Base-by-base conservation (phyloP, 2,888 invertebrate genomes). In the Caenorhabditis sp. region DNA sequence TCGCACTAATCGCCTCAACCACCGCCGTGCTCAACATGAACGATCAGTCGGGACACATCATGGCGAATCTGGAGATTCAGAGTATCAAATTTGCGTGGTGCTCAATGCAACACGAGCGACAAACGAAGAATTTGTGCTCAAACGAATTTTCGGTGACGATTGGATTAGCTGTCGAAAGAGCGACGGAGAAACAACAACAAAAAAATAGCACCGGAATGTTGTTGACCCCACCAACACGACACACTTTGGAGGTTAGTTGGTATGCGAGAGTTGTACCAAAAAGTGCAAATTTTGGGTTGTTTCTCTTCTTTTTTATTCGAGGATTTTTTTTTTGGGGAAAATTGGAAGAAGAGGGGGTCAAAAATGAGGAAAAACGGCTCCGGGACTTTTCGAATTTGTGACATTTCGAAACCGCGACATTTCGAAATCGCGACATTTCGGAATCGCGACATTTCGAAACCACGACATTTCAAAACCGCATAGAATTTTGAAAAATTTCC, bases 1-100 rank as follows among this genome's bases (percentile, higher is more conserved):
- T 95, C 88, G 95, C 97, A 0, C 93, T 97, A 14, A 95, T 97
- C 12, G 81, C 77, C 2, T 72, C 79, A 36, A 83, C 82, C 6
- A 83, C 84, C 0, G 84, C 84, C 4, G 84, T 86, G 1, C 65
- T 86, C 17, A 81, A 81, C 53, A 77, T 81, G 67, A 79, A 76
- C 43, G 86, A 87, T 67, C 51, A 59, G 24, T 72, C 57, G 24
- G 84, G 83, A 6, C 64, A 80, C 14, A 59, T 86, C 14, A 70
- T 77, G 37, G 81, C 80, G 8, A 79, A 81, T 58, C 70, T 83
- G 23, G 86, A 86, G 65, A 78, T 86, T 54, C 82, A 81, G 67
- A 72, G 65, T 51, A 62, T 77, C 24, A 65, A 63, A 6, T 24
- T 83, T 17, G 68, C 71, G 24, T 86, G 87, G 84, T 87, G 87